Conservation (phyloP, 1,140 invertebrate genomes). For the Aphidius gifuensis region DNA sequence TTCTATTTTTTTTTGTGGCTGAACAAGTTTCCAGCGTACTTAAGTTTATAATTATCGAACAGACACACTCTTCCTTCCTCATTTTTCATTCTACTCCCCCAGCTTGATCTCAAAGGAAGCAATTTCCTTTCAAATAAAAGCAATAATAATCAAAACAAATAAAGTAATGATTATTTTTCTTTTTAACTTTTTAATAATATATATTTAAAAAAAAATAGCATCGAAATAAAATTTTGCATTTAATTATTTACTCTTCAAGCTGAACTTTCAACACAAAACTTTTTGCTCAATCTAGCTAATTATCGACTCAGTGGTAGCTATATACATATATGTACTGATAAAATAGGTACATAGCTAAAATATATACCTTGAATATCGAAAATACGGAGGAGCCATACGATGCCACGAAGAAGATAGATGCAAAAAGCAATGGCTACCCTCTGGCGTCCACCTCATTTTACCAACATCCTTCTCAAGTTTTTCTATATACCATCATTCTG, state of each 20-base stretch:
- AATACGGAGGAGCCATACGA: background rate
- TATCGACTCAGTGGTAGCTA: background rate
- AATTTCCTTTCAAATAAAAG: no score
- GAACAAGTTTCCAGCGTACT: no score
- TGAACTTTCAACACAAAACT: background rate
- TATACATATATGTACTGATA: no score
- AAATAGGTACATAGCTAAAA: background rate
- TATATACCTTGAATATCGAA: constrained; percentile 8
- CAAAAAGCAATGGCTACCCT: constrained; percentile 21
- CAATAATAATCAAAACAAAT: no score
- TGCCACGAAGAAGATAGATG: constrained; percentile 3
- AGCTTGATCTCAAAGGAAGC: no score
- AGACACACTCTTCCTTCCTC: no score
- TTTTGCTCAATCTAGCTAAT: constrained; percentile 9
- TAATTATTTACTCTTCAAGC: background rate
- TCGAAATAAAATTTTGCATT: background rate
- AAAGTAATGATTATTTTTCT: background rate
- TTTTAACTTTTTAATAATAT: background rate
- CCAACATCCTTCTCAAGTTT: background rate
- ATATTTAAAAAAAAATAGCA: background rate
- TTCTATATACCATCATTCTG: constrained; percentile 7
- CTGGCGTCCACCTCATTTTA: background rate
- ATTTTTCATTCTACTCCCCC: no score
- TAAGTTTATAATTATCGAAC: no score
- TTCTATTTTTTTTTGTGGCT: background rate